Conservation (phyloP, 2,113 vertebrate genomes). For the Elephantulus edwardii region DNA sequence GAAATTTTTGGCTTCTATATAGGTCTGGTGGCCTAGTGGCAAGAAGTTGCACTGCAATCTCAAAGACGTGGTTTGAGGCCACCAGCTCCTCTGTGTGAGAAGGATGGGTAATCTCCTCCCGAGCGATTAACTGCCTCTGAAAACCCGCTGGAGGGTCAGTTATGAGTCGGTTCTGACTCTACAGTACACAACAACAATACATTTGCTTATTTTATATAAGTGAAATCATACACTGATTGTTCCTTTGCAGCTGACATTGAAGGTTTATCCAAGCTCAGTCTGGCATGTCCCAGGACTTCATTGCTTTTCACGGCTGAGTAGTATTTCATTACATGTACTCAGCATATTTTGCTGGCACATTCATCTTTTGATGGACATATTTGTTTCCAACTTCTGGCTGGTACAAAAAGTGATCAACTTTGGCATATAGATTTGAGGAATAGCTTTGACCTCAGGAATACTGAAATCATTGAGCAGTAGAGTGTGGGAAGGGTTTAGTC, state of each 20-base stretch:
- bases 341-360: neutral
- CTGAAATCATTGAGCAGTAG: neutral
- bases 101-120: too few species aligned
- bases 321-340: neutral
- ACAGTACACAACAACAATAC: too few species aligned
- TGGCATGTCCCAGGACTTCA: neutral
- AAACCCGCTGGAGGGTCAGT: too few species aligned
- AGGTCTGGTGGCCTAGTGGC: too few species aligned
- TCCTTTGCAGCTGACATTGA: neutral
- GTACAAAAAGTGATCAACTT: neutral
- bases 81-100: too few species aligned
- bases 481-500: constrained; percentile 20
- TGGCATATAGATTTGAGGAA: neutral
- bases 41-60: too few species aligned
- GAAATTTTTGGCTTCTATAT: too few species aligned
- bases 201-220: too few species aligned
- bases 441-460: neutral
- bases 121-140: too few species aligned
- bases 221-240: neutral
- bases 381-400: neutral
- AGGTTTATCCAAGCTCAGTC: neutral
- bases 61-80: too few species aligned
- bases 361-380: neutral
- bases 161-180: too few species aligned
- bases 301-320: neutral